A percentile compares a stretch with the other conserved stretches of the same genome.
Evolutionary conservation across 1,140 invertebrate genomes (phyloP).

Genomic region (Drosophila mauritiana): DNA sequence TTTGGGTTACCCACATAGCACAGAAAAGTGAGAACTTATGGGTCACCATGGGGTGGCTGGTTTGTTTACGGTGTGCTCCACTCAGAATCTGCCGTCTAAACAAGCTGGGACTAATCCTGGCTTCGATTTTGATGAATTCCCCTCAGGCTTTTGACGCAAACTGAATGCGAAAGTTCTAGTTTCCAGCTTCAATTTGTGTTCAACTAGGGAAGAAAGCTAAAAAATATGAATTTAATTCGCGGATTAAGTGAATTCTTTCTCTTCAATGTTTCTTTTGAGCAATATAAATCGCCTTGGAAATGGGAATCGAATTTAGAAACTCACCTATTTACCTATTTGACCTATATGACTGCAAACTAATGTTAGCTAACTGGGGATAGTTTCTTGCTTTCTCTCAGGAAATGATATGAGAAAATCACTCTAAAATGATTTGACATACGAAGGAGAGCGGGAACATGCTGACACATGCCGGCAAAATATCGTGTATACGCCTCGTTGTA

Average conservation of each 20-base stretch:
- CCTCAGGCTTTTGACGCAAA: not conserved
- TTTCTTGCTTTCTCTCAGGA: not conserved
- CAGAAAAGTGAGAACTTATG: slow-evolving; percentile 52
- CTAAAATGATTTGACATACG: slow-evolving; percentile 27
- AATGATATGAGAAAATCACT: slow-evolving; percentile 20
- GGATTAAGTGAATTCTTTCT: not conserved
- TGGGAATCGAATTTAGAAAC: too few relatives aligned
- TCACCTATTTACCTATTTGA: too few relatives aligned
- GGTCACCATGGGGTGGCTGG: slow-evolving; percentile 21
- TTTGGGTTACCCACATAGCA: slow-evolving; percentile 62
- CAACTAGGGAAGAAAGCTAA: not conserved
- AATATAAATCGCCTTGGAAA: too few relatives aligned
- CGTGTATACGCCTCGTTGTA: slow-evolving; percentile 59
- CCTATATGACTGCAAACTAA: slow-evolving; percentile 16
- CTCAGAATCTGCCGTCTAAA: not conserved
- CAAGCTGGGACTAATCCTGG: slow-evolving; percentile 22
- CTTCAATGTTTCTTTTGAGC: too few relatives aligned
- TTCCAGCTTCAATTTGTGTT: not conserved
- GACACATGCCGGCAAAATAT: slow-evolving; percentile 45
- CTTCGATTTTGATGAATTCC: slow-evolving; percentile 27
- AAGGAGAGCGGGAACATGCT: slow-evolving; percentile 4
- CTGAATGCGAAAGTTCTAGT: slow-evolving; percentile 1
- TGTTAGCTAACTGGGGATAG: not conserved
- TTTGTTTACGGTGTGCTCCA: slow-evolving; percentile 20
- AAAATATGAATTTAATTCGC: not conserved